phyloP scores from a whole-genome alignment of 92 coral and sea anemone genomes.

The Zoanthus sociatus region DNA sequence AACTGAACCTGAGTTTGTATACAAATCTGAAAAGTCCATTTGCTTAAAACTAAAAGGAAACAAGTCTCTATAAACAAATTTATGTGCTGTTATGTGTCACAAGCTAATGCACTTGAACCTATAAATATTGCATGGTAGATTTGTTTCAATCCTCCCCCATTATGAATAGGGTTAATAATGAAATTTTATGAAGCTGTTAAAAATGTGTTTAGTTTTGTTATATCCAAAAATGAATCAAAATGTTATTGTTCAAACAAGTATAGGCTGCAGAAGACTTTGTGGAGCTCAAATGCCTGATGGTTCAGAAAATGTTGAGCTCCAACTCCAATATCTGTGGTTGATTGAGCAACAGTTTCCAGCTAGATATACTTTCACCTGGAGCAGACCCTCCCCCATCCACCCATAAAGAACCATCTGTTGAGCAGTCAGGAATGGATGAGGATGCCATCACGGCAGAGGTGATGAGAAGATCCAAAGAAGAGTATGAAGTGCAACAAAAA shows the following conservation, averaged over 20 bases:
- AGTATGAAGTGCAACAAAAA: conserved; percentile 77
- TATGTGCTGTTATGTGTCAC: too few species aligned
- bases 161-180: too few species aligned
- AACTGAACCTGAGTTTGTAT: too few species aligned
- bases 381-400: conserved; percentile 12
- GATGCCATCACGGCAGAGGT: conserved; percentile 92
- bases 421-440: conserved; percentile 65
- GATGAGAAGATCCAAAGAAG: conserved; percentile 81
- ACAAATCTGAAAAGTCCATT: too few species aligned
- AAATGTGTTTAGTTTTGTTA: background rate
- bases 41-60: too few species aligned
- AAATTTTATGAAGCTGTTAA: background rate
- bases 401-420: background rate
- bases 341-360: conserved; percentile 72
- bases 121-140: too few species aligned
- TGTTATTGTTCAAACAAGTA: conserved; percentile 83
- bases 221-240: background rate
- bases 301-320: conserved; percentile 89
- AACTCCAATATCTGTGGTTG: conserved; percentile 90
- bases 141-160: too few species aligned
- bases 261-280: conserved; percentile 98
- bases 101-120: too few species aligned
- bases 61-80: too few species aligned
- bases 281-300: conserved; percentile 89
- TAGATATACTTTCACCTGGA: conserved; percentile 40